phyloP scores from a whole-genome alignment of 2,113 vertebrate genomes.

The Pandion haliaetus region DNA sequence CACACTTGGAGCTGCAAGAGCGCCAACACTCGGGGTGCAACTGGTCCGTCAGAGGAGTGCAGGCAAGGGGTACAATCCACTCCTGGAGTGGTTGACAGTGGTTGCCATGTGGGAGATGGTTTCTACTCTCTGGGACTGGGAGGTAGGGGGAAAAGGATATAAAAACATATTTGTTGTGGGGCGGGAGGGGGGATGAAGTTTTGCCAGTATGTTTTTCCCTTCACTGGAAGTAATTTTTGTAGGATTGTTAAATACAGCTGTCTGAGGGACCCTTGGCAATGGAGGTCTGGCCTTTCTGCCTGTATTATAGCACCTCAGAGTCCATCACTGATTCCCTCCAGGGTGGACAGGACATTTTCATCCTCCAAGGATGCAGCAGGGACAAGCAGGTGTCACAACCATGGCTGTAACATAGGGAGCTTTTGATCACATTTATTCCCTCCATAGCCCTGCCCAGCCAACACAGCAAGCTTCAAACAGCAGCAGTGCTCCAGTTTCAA shows the following conservation, averaged over 20 bases:
- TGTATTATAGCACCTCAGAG: not conserved
- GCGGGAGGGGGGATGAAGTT: not conserved
- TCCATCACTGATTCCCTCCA: not conserved
- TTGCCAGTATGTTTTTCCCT: not conserved
- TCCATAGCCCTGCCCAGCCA: constrained; percentile 80
- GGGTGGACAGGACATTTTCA: not conserved
- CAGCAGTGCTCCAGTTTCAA: constrained; percentile 89
- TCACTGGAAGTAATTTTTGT: not conserved
- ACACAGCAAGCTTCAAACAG: constrained; percentile 84
- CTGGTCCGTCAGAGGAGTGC: not conserved
- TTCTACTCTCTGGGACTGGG: not conserved
- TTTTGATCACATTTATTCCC: constrained; percentile 22
- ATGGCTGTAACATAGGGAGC: not conserved
- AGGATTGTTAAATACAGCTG: not conserved
- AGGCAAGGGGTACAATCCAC: not conserved
- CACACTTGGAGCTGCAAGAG: not conserved
- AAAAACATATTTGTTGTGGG: not conserved
- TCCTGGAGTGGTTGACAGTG: fast-evolving
- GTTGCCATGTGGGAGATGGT: not conserved
- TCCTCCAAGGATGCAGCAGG: not conserved
- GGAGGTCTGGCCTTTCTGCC: not conserved
- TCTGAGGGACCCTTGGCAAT: not conserved
- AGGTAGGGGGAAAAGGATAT: not conserved
- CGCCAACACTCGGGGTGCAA: not conserved
- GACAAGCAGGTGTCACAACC: not conserved